Evolutionary conservation across 2,888 invertebrate species (phyloP).

Genomic region (Encarsia formosa): DNA sequence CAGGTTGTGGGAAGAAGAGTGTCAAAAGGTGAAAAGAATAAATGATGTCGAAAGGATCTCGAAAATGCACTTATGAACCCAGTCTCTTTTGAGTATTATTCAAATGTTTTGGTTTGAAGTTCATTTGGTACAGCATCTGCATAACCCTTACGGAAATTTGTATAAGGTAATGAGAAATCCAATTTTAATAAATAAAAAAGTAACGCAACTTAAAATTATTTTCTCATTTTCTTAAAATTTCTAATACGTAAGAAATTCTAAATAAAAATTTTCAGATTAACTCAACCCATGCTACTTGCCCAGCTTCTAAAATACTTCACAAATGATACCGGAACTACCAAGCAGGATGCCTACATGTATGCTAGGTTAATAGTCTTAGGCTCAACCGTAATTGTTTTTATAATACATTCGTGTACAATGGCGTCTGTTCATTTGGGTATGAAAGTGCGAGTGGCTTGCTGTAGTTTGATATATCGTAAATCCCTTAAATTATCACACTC

Average conservation of each 20-base stretch:
- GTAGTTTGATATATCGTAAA: neutral
- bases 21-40: too few relatives aligned
- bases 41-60: too few relatives aligned
- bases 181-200: too few relatives aligned
- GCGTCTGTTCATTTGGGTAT: neutral
- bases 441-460: neutral
- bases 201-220: too few relatives aligned
- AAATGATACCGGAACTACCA: neutral
- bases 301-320: neutral
- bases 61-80: too few relatives aligned
- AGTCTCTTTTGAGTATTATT: slow-evolving; percentile 60
- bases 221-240: too few relatives aligned
- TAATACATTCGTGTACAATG: neutral
- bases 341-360: neutral
- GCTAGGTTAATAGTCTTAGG: neutral
- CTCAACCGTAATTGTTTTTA: neutral
- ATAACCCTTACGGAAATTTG: slow-evolving; percentile 60
- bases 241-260: too few relatives aligned
- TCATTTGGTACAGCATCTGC: slow-evolving; percentile 61
- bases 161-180: slow-evolving; percentile 62
- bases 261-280: neutral
- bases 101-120: slow-evolving; percentile 60
- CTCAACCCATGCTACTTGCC: neutral
- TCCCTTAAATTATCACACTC: neutral
- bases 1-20: slow-evolving; percentile 62